Conservation (phyloP, 1,140 invertebrate genomes). For the Stenopsyche tienmushanensis region DNA sequence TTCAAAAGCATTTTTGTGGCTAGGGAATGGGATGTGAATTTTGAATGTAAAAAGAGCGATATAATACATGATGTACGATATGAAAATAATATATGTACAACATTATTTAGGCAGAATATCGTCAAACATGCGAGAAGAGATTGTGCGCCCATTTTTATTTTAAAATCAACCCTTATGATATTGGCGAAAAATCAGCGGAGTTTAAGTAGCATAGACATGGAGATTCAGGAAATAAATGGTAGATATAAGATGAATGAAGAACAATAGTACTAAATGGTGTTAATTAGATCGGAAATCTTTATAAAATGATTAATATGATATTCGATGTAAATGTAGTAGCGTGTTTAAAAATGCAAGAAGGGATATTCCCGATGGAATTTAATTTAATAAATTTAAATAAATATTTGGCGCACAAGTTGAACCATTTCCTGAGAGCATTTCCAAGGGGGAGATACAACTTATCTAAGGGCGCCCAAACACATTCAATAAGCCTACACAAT, state of each 20-base stretch:
- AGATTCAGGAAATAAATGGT: too few species aligned
- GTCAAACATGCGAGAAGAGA: not conserved
- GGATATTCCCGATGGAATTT: not conserved
- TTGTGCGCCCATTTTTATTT: slow-evolving; percentile 7
- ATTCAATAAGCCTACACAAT: slow-evolving; percentile 20
- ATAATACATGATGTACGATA: slow-evolving; percentile 9
- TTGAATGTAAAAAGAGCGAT: not conserved
- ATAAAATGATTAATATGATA: not conserved
- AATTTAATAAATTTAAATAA: too few species aligned
- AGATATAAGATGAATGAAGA: too few species aligned
- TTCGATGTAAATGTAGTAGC: not conserved
- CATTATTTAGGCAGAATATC: slow-evolving; percentile 8
- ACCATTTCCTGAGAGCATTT: slow-evolving; percentile 13
- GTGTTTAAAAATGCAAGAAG: not conserved
- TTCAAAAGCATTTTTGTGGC: too few species aligned
- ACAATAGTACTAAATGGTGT: too few species aligned
- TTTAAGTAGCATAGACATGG: too few species aligned
- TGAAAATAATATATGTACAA: slow-evolving; percentile 17
- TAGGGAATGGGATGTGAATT: slow-evolving; percentile 9
- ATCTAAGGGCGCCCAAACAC: slow-evolving; percentile 21
- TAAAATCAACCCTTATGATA: too few species aligned
- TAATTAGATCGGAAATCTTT: not conserved
- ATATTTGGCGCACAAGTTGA: slow-evolving; percentile 1
- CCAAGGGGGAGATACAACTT: slow-evolving; percentile 14
- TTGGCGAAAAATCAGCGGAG: too few species aligned